Percentiles rank a stretch among this genome's conserved stretches.
phyloP scores from a whole-genome alignment of 2,113 vertebrate genomes.

The human region GRCh38 chr3:121883001-121883500 shows the following conservation, averaged over 20 bases:
- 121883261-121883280: no score
- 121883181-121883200: not conserved
- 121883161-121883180: no score
- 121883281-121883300: no score
- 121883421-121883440: not conserved
- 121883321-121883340: no score
- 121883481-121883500: constrained; percentile 9
- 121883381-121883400: not conserved
- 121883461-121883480: not conserved
- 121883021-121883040: not conserved
- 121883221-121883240: no score
- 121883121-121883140: not conserved
- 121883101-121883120: not conserved
- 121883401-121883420: not conserved
- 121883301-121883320: no score
- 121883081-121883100: not conserved
- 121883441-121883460: not conserved
- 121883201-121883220: no score
- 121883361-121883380: not conserved
- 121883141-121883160: not conserved
- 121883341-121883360: no score
- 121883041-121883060: not conserved
- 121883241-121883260: no score
- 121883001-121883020: constrained; percentile 4
- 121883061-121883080: not conserved